phyloP scores from a whole-genome alignment of 1,140 invertebrate species.

The Nasonia longicornis region DNA sequence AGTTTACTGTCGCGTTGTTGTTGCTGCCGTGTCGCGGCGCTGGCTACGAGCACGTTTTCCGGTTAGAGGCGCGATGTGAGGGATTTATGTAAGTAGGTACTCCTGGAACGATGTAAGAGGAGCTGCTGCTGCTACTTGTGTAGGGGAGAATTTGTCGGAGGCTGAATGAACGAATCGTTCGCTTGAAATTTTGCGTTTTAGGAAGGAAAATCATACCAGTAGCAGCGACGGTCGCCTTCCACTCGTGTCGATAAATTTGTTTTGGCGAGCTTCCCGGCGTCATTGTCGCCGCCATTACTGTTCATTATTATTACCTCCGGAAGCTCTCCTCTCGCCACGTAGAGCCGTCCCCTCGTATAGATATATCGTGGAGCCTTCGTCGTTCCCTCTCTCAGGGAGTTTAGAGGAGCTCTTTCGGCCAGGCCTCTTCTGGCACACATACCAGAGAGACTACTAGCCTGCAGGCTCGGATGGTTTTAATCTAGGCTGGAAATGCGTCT shows the following conservation, averaged over 20 bases:
- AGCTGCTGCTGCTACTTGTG: too few relatives aligned
- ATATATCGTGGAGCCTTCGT: background rate
- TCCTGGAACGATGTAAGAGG: background rate
- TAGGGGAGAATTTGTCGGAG: too few relatives aligned
- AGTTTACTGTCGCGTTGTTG: background rate
- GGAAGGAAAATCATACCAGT: too few relatives aligned
- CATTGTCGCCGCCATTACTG: too few relatives aligned
- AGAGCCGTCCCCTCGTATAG: background rate
- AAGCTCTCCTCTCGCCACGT: background rate
- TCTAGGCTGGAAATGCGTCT: constrained; percentile 44
- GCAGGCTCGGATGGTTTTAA: constrained; percentile 46
- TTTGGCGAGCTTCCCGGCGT: constrained; percentile 1
- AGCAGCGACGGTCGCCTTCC: background rate
- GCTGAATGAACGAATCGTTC: too few relatives aligned
- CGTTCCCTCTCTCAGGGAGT: background rate
- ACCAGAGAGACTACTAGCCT: background rate
- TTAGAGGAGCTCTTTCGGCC: too few relatives aligned
- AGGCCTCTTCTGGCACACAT: background rate
- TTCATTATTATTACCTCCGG: constrained; percentile 9
- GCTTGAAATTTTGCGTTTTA: too few relatives aligned
- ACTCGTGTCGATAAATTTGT: background rate
- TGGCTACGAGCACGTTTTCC: background rate
- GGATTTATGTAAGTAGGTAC: too few relatives aligned
- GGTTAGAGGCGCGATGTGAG: background rate
- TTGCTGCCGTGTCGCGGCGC: background rate